Evolutionary conservation across 2,797 vertebrate genomes (phyloP).

Genomic region (Anguilla obscura): DNA sequence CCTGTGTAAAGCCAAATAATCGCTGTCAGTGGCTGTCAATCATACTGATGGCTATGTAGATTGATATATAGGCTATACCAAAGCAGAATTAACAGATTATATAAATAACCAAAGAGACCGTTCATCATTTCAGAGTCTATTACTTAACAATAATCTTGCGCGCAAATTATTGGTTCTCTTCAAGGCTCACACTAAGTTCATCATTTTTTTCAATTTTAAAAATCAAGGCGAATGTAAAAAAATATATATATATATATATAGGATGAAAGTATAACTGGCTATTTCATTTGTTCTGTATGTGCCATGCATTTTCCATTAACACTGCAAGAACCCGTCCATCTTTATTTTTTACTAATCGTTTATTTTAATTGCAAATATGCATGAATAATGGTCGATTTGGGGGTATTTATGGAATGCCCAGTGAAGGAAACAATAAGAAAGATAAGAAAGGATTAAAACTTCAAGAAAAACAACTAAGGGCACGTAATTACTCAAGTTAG

Average conservation of each 20-base stretch:
- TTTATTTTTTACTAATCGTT: neutral
- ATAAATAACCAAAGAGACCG: neutral
- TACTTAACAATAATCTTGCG: neutral
- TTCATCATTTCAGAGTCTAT: neutral
- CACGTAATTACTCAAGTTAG: constrained; percentile 1
- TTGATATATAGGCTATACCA: neutral
- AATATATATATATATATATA: neutral
- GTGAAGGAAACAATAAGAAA: constrained; percentile 61
- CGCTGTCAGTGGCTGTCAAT: neutral
- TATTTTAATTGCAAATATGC: constrained; percentile 43
- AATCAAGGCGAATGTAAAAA: neutral
- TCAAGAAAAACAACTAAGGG: constrained; percentile 4
- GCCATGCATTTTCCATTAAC: neutral
- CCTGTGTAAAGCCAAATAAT: constrained; percentile 21
- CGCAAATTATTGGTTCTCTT: neutral
- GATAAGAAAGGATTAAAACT: constrained; percentile 57
- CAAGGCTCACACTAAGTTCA: neutral
- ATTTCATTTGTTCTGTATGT: neutral
- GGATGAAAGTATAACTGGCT: neutral
- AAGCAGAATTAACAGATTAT: neutral
- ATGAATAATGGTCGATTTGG: constrained; percentile 61
- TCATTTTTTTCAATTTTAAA: neutral
- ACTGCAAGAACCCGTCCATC: neutral
- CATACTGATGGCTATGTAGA: neutral
- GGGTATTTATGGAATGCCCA: constrained; percentile 60